Conservation (phyloP, 2,113 vertebrate species). For the Acrocephalus kingi region DNA sequence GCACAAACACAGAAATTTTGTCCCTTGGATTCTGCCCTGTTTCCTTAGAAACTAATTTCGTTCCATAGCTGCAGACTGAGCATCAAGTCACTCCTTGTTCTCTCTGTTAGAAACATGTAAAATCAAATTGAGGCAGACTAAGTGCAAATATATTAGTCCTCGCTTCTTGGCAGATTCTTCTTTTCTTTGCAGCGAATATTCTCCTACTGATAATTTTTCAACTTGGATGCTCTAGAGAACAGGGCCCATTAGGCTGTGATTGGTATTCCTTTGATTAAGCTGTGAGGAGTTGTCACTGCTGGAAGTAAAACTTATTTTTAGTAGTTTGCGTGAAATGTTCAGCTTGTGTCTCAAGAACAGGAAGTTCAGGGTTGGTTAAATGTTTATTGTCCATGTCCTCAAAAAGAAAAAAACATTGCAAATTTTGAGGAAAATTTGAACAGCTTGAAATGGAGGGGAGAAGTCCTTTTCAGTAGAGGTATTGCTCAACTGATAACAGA, state of each 20-base stretch:
- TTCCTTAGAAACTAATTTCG: slow-evolving; percentile 9
- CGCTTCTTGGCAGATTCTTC: not conserved
- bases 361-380: not conserved
- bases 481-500: not conserved
- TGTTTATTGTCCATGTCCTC: not conserved
- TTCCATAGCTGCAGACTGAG: not conserved
- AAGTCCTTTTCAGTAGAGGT: not conserved
- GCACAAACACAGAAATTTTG: not conserved
- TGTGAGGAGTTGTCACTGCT: not conserved
- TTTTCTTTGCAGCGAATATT: not conserved
- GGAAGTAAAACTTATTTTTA: slow-evolving; percentile 19
- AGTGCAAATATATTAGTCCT: not conserved
- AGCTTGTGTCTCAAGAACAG: not conserved
- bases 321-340: not conserved
- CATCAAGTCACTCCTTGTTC: not conserved
- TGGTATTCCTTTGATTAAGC: slow-evolving; percentile 24
- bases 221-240: not conserved
- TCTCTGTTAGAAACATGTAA: not conserved
- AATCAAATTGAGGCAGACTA: not conserved
- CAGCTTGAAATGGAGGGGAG: not conserved
- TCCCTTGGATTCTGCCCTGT: not conserved
- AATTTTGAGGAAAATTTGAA: not conserved
- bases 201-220: not conserved
- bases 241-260: not conserved
- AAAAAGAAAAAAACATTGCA: not conserved